A percentile compares a stretch with the other conserved stretches of the same genome.
Conservation (phyloP, 2,888 invertebrate genomes). For the Caenorhabditis drosophilae region DNA sequence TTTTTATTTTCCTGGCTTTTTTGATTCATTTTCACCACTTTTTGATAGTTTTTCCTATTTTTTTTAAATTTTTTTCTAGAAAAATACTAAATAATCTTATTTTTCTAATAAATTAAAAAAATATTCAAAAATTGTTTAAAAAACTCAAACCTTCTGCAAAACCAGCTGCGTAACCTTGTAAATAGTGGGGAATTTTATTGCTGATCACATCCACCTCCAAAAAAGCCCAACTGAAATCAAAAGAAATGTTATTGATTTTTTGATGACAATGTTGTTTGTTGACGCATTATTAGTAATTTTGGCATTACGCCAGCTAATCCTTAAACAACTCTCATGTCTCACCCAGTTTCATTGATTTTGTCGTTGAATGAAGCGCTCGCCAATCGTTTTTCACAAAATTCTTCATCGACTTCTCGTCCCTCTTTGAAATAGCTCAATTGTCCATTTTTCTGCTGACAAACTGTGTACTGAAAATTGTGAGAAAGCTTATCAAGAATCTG, state of each 20-base stretch:
- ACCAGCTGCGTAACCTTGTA: conserved; percentile 66
- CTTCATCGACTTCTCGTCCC: conserved; percentile 23
- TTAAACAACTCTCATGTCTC: conserved; percentile 13
- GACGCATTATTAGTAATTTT: too few species aligned
- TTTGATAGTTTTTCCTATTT: background rate
- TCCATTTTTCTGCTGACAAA: conserved; percentile 44
- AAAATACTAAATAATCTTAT: background rate
- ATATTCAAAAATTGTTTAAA: too few species aligned
- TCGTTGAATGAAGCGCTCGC: conserved; percentile 48
- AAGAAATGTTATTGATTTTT: too few species aligned
- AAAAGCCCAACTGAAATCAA: conserved; percentile 54
- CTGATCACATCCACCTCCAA: conserved; percentile 60
- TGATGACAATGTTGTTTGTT: too few species aligned
- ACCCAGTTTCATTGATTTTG: conserved; percentile 55
- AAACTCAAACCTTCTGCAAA: conserved; percentile 61
- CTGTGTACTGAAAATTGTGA: conserved; percentile 31
- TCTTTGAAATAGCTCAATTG: conserved; percentile 41
- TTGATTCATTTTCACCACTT: background rate
- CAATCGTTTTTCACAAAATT: conserved; percentile 45
- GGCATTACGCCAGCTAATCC: too few species aligned
- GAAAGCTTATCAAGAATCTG: conserved; percentile 3
- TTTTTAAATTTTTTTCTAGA: background rate
- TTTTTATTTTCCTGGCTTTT: background rate
- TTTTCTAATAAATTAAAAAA: background rate
- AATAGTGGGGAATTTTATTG: conserved; percentile 46